A percentile compares a stretch with the other conserved stretches of the same genome.
Conservation (phyloP, 2,113 vertebrate species). For the Alethe diademata region DNA sequence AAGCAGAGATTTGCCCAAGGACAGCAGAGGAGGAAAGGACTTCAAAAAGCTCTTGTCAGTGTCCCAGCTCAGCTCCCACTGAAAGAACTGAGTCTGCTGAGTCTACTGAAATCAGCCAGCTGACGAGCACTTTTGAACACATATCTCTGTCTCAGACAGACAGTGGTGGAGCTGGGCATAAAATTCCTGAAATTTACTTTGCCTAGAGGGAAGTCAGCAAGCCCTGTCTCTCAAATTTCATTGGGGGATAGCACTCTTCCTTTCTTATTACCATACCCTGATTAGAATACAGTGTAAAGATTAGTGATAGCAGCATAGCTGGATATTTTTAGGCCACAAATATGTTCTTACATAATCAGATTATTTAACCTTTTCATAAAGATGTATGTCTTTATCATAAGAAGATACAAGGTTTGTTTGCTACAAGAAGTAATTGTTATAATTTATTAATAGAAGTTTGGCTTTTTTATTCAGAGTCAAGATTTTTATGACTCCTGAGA, state of each 20-base stretch:
- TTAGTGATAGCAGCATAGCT: neutral
- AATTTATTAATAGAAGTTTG: conserved; percentile 2
- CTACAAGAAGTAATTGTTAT: neutral
- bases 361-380: conserved; percentile 47
- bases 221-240: neutral
- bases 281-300: conserved; percentile 25
- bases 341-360: conserved; percentile 5
- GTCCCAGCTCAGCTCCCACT: neutral
- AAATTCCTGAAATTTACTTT: neutral
- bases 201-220: neutral
- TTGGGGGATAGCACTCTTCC: neutral
- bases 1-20: neutral
- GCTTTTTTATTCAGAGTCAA: neutral
- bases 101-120: neutral
- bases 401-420: conserved; percentile 13
- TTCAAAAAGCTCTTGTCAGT: neutral
- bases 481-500: conserved; percentile 34
- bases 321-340: conserved; percentile 18
- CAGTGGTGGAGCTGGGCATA: neutral
- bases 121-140: neutral
- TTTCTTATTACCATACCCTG: neutral
- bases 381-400: conserved; percentile 3
- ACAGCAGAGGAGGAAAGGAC: neutral
- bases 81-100: neutral
- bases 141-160: neutral